Evolutionary conservation across 2,888 invertebrate genomes (phyloP).

Genomic region (Macaria notata): DNA sequence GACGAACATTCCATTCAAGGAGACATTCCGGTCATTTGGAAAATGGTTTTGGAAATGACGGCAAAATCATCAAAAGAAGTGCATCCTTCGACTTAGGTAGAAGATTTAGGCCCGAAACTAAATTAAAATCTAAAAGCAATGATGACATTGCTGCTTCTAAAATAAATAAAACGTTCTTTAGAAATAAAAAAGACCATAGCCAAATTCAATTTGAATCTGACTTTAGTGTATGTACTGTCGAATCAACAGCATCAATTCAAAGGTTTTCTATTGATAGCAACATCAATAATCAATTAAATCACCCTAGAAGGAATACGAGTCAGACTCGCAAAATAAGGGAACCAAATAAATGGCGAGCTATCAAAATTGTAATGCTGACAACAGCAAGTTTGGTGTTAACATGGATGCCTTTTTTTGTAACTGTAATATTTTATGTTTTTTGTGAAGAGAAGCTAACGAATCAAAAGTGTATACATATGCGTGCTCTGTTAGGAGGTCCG

Average conservation of each 20-base stretch:
- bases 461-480: slow-evolving; percentile 71
- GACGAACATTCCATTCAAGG: slow-evolving; percentile 46
- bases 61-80: slow-evolving; percentile 51
- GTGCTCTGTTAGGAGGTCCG: slow-evolving; percentile 80
- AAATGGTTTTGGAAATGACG: slow-evolving; percentile 27
- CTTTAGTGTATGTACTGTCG: slow-evolving; percentile 56
- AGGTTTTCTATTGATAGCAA: slow-evolving; percentile 28
- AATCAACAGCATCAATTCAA: slow-evolving; percentile 39
- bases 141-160: slow-evolving; percentile 44
- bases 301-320: slow-evolving; percentile 11
- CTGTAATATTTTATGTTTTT: slow-evolving; percentile 77
- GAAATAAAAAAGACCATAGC: slow-evolving; percentile 27
- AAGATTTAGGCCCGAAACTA: slow-evolving; percentile 27
- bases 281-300: slow-evolving; percentile 23
- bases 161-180: neutral
- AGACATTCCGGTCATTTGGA: slow-evolving; percentile 34
- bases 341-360: slow-evolving; percentile 82
- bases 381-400: slow-evolving; percentile 83
- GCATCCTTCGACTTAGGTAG: slow-evolving; percentile 51
- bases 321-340: slow-evolving; percentile 49
- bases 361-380: slow-evolving; percentile 84
- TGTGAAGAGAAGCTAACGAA: slow-evolving; percentile 73
- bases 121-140: slow-evolving; percentile 52
- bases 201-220: slow-evolving; percentile 47
- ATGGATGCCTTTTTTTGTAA: slow-evolving; percentile 85